Evolutionary conservation across 2,888 invertebrate genomes (phyloP).

Genomic region (Mesochorus sp.): DNA sequence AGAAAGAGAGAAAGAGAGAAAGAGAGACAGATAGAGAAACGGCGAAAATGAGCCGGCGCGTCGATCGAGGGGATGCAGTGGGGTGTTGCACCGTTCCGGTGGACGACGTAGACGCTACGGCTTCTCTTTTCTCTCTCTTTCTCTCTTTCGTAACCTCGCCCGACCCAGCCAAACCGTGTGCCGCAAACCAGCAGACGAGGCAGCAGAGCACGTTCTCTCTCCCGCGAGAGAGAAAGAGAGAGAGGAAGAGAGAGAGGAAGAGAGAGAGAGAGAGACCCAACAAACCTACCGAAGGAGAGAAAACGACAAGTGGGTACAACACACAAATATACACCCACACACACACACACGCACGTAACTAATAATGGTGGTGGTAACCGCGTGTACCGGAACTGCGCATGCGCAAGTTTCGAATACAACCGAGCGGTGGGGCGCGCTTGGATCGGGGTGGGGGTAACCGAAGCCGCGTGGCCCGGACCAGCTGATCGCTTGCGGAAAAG

Average conservation of each 20-base stretch:
- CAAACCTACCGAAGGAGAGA: constrained; percentile 32
- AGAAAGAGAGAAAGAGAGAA: constrained; percentile 1
- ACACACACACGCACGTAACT: background rate
- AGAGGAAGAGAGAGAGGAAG: too few relatives aligned
- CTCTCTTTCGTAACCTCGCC: constrained; percentile 56
- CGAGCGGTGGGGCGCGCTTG: constrained; percentile 53
- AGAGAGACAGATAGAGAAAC: constrained; percentile 19
- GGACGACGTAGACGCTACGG: constrained; percentile 56
- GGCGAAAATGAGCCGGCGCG: constrained; percentile 60
- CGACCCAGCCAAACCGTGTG: constrained; percentile 58
- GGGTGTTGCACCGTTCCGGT: constrained; percentile 58
- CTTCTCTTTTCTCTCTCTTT: constrained; percentile 18
- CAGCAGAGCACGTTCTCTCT: constrained; percentile 3
- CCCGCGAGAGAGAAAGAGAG: too few relatives aligned
- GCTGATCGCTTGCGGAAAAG: constrained; percentile 86
- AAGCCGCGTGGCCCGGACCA: constrained; percentile 80
- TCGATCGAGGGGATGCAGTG: constrained; percentile 53
- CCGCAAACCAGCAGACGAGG: constrained; percentile 30
- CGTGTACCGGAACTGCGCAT: constrained; percentile 62
- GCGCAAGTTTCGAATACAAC: constrained; percentile 48
- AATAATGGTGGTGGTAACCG: constrained; percentile 49
- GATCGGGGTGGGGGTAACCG: constrained; percentile 65
- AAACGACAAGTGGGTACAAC: constrained; percentile 60
- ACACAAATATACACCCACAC: constrained; percentile 17
- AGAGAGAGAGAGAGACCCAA: too few relatives aligned